These are phyloP conservation scores for Ophioninae sp. DNA, from an alignment of 2,888 invertebrate species.

Conservation along the genomic window DNA sequence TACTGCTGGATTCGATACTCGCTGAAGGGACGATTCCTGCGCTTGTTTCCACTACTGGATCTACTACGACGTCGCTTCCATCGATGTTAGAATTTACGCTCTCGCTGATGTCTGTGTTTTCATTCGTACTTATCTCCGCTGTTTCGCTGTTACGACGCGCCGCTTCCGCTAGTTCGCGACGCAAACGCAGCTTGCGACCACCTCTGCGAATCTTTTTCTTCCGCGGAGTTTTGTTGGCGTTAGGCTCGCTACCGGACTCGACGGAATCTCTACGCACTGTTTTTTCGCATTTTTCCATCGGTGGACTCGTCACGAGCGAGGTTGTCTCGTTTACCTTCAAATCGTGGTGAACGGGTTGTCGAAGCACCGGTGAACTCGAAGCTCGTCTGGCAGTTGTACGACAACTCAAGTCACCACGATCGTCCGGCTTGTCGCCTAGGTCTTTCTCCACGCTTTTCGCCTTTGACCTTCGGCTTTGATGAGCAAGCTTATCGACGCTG, in stretches of 20 bases:
- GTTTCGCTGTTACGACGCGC: constrained; percentile 14
- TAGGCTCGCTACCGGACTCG: constrained; percentile 22
- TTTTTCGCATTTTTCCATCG: background rate
- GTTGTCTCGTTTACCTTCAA: constrained; percentile 1
- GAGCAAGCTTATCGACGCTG: background rate
- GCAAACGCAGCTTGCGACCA: constrained; percentile 10
- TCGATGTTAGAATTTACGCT: background rate
- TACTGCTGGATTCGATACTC: background rate
- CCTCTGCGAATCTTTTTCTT: constrained; percentile 35
- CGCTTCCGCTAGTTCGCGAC: background rate
- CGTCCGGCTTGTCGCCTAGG: background rate
- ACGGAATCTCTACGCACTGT: background rate
- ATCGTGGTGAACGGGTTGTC: background rate
- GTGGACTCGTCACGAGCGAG: background rate
- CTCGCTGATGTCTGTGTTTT: background rate
- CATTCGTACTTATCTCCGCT: background rate
- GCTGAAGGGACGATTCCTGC: background rate
- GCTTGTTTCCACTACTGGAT: constrained; percentile 9
- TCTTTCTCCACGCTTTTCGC: constrained; percentile 21
- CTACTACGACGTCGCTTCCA: constrained; percentile 16
- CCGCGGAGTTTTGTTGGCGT: constrained; percentile 7
- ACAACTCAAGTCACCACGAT: background rate
- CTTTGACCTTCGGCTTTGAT: constrained; percentile 13
- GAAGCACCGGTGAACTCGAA: constrained; percentile 15
- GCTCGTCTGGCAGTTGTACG: constrained; percentile 15